phyloP scores from a whole-genome alignment of 2,797 vertebrate genomes.

The Artibeus jamaicensis region DNA sequence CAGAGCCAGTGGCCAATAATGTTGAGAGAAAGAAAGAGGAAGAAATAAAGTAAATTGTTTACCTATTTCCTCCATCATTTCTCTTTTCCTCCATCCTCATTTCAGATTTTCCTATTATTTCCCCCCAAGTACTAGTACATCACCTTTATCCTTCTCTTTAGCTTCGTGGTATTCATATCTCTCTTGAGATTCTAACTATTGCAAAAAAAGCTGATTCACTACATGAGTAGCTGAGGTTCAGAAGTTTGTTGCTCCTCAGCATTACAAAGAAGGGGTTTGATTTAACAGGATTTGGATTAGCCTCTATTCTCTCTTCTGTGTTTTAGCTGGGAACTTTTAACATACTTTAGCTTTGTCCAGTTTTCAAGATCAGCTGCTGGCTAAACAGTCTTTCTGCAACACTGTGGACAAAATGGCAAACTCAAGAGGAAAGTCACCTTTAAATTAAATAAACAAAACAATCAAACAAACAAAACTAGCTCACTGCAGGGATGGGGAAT shows the following conservation, averaged over 20 bases:
- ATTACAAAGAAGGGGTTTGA: neutral
- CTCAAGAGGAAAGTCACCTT: constrained; percentile 49
- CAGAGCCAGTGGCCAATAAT: neutral
- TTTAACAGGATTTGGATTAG: neutral
- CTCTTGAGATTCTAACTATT: neutral
- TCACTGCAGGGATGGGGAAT: neutral
- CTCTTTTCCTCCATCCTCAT: constrained; percentile 14
- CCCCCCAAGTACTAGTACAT: constrained; percentile 27
- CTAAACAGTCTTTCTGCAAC: constrained; percentile 70
- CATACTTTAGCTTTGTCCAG: neutral
- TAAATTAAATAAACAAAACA: neutral
- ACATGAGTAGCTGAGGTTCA: neutral
- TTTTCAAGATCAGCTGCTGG: constrained; percentile 61
- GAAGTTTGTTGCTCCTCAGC: neutral
- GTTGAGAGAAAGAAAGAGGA: neutral
- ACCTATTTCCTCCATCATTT: neutral
- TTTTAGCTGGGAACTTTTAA: constrained; percentile 51
- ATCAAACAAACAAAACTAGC: neutral
- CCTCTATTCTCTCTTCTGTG: neutral
- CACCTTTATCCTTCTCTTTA: neutral
- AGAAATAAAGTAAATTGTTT: neutral
- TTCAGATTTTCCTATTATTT: constrained; percentile 15
- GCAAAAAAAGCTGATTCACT: neutral
- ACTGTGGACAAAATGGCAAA: constrained; percentile 61
- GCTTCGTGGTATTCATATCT: neutral